phyloP scores from a whole-genome alignment of 2,113 vertebrate genomes.

The Stegostoma tigrinum region DNA sequence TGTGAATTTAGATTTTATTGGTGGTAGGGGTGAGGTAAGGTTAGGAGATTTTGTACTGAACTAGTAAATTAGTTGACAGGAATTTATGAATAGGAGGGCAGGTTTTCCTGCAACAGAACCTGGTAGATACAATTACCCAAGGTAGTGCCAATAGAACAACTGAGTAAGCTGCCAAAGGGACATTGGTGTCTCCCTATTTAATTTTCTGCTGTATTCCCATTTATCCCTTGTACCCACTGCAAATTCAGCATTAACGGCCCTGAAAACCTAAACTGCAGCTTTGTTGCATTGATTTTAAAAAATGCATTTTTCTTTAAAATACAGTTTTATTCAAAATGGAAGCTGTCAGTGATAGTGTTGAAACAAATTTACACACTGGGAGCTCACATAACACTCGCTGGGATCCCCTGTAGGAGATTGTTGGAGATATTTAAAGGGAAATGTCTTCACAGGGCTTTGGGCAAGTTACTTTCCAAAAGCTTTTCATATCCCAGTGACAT shows the following conservation, averaged over 20 bases:
- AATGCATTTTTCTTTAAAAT: background rate
- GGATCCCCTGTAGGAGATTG: background rate
- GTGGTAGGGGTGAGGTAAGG: background rate
- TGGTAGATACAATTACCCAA: background rate
- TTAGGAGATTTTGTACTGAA: background rate
- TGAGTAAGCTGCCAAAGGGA: background rate
- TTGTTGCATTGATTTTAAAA: background rate
- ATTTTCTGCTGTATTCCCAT: background rate
- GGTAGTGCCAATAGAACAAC: background rate
- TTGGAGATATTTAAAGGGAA: background rate
- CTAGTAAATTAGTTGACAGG: background rate
- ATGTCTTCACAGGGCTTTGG: background rate
- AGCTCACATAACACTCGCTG: no score
- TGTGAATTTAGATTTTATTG: background rate
- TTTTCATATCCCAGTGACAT: background rate
- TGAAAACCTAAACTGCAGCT: background rate
- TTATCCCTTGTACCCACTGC: background rate
- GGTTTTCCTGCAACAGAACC: background rate
- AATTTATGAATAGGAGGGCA: background rate
- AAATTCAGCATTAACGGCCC: background rate
- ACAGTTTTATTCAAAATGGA: background rate
- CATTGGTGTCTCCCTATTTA: background rate
- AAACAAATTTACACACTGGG: no score
- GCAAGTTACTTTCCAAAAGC: background rate
- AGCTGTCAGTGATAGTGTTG: background rate